Base-by-base conservation (phyloP, 2,113 vertebrate genomes). In the Vombatus ursinus region DNA sequence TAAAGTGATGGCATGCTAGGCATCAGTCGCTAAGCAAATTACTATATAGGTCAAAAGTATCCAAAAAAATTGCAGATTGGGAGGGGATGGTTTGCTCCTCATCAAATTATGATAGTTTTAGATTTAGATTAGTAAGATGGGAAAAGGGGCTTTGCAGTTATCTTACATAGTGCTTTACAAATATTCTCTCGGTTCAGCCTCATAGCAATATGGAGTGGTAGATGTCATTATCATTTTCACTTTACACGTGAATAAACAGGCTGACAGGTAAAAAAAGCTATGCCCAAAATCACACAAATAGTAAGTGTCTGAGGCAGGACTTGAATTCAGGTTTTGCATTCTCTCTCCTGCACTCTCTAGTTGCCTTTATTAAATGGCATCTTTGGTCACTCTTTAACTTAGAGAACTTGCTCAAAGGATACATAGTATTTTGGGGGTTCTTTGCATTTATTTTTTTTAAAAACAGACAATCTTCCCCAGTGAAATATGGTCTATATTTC, bases 1-100 rank as follows among this genome's bases (percentile, higher is more conserved):
- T 93, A 91, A 91, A 95, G 92, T 95, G 96, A 97, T 91, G 93
- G 94, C 96, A 96, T 52, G 24, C 51, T 92, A 96, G 92, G 53
- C 95, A 94, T 92, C 98, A 97, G 93, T 52, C 14, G 0, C 50
- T 51, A 95, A 44, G 90, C 50, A 51, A 89, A 90, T 96, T 96
- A 92, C 77, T 96, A 89, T 91, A 95, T n/a, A 94, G 84, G 89
- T 95, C 90, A 92, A 95, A 57, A 95, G 14, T 26, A 52, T 91
- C 51, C 25, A 90, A 47, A 92, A 92, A 92, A 37, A 90, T 95
- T 95, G 94, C 25, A 93, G 95, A 91, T 52, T 26, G 57, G 52
- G 50, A 25, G 5, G 22, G 94, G 19, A 93, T 8, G 92, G 91
- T 92, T 48, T 89, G 2, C 53, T 93, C 16, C 16, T 6, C 31